Evolutionary conservation across 2,888 invertebrate species (phyloP).

Genomic region (Trichogramma evanescens): DNA sequence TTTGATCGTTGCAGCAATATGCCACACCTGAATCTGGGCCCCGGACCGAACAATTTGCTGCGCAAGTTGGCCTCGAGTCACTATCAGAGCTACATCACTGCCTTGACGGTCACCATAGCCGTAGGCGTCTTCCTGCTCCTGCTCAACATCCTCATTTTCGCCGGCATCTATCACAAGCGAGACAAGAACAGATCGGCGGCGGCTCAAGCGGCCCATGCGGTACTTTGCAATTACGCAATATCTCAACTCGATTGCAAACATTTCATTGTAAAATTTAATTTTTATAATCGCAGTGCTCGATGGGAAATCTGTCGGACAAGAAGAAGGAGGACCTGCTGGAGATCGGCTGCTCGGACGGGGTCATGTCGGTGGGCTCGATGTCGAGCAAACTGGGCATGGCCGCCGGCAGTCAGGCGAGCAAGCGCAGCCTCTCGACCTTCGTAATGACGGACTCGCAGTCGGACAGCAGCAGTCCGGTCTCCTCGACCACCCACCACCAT

Average conservation of each 20-base stretch:
- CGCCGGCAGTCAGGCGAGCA: slow-evolving; percentile 18
- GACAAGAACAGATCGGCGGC: slow-evolving; percentile 53
- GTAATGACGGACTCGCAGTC: slow-evolving; percentile 19
- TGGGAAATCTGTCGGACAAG: slow-evolving; percentile 53
- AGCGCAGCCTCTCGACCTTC: slow-evolving; percentile 40
- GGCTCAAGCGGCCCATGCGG: slow-evolving; percentile 31
- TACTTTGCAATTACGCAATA: neutral
- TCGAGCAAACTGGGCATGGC: slow-evolving; percentile 18
- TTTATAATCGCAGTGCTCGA: slow-evolving; percentile 7
- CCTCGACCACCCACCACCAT: slow-evolving; percentile 29
- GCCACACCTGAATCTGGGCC: slow-evolving; percentile 45
- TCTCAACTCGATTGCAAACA: no score
- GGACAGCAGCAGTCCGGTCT: slow-evolving; percentile 12
- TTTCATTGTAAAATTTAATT: no score
- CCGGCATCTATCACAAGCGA: slow-evolving; percentile 80
- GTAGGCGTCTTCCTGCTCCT: slow-evolving; percentile 77
- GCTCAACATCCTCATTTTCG: slow-evolving; percentile 78
- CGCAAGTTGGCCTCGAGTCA: slow-evolving; percentile 74
- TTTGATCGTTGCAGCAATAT: slow-evolving; percentile 7
- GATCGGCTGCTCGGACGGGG: slow-evolving; percentile 59
- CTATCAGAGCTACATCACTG: slow-evolving; percentile 83
- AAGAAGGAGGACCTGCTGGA: slow-evolving; percentile 72
- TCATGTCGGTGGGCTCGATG: slow-evolving; percentile 1
- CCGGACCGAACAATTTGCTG: slow-evolving; percentile 64
- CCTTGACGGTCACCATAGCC: slow-evolving; percentile 79